Base-by-base conservation (phyloP, 23 tunicate genomes). In the Phallusia fumigata region DNA sequence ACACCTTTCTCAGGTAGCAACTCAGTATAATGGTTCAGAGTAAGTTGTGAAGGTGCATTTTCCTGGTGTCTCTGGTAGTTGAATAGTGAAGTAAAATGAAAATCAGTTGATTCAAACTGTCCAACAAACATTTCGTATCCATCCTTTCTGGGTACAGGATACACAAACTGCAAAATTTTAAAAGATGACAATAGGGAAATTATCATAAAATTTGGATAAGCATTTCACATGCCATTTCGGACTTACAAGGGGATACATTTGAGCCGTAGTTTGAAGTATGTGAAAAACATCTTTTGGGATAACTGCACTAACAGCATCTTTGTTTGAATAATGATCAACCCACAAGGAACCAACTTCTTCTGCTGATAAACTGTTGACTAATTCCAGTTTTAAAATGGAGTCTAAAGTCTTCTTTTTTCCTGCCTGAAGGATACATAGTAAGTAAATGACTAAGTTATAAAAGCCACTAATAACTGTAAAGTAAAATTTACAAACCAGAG, bases 111-210 rank as follows among this genome's bases (percentile, higher is more conserved):
- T 19, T 80, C 30, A 76, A 84, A 85, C 72, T 93, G 98, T 0
- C 98, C 98, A 52, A 93, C 82, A 75, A 93, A 93, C 93, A 93
- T 93, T 74, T 93, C 98, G 34, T 77, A 93, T 10, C 98, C 93
- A 82, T 93, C 93, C 74, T 93, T 78, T 31, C 98, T 79, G n/a
- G 98, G 93, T 15, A 93, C 65, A 0, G 98, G 98, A 44, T 88
- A 93, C 18, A 88, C 82, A 80, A 93, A 93, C 98, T 91, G 76
- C 31, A 82, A 53, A 65, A 26, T 65, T 65, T 65, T 3, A 5
- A 30, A 30, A 6, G 11, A 65, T 26, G 6, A 28, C 74, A 26
- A 2, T 2, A 65, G 31, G 6, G 6, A 26, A 65, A 5, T 65
- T 65, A 65, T 6, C 6, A 0, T 24, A 0, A 30, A 33, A 30